Evolutionary conservation across 1,140 invertebrate species (phyloP), one percentile per base, ranked within the genome.

Genomic region (Drosophila persimilis): DNA sequence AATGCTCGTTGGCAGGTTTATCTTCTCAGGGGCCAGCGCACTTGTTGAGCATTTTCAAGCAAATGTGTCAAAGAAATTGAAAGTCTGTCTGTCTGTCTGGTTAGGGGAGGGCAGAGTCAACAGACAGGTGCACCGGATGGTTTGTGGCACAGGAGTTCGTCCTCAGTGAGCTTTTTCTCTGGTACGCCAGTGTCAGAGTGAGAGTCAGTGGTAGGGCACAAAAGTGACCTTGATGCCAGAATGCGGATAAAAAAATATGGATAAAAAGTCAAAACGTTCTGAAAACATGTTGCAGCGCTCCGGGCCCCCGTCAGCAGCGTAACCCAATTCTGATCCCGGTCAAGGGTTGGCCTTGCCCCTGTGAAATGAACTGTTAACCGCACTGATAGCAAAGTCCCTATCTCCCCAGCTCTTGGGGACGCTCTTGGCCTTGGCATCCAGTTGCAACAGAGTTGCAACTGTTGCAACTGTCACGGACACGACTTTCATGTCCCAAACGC

Each of bases 1-100:
- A 39, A 20, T 17, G 13, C 26, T 24, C 15, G 24, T 35, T 35
- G 51, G 46, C 60, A 60, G 29, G 39, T 61, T 56, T 55, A 72
- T 48, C 52, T 45, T 56, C 54, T 57, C 60, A 50, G 65, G 63
- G 44, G 35, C 63, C 51, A 50, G 51, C 35, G 63, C 65, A 75
- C 72, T 75, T 75, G 72, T 75, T 75, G 72, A 77, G 69, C 69
- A 66, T 57, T 71, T 73, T 59, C 51, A 77, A 56, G 45, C 45
- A 61, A 70, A 79, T 73, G 73, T 77, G 81, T 77, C 77, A 85
- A 74, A 85, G 80, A 86, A 80, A 85, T 85, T 85, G 77, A 85
- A 85, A 85, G 86, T 86, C 80, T 66, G 73, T 53, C 57, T 26
- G 65, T 67, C 43, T 64, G 74, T 76, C 61, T 73, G 56, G 35